Base-by-base conservation (phyloP, 1,140 invertebrate species). In the Musca vetustissima region DNA sequence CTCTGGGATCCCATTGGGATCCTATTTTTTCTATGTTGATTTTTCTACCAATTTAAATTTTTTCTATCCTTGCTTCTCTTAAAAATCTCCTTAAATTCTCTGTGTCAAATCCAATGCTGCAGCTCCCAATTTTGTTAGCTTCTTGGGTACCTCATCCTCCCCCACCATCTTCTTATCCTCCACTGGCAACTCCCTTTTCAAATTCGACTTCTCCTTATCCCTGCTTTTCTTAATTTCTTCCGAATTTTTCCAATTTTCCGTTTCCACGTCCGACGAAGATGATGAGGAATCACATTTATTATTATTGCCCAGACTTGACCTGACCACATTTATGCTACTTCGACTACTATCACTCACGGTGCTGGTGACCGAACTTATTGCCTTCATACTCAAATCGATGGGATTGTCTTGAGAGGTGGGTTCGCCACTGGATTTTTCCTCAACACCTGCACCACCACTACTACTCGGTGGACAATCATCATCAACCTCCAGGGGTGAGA, bases 351-450 rank as follows among this genome's bases (percentile, higher is more conserved):
- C 71, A 9, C 70, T 70, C 22, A 71, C 65, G 14, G 32, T 70
- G 53, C 76, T 80, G 14, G 73, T 73, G 15, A 84, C 83, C 48
- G 84, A 83, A 21, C 86, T 86, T 36, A 84, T 83, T 3, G 86
- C 86, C 74, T 90, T 91, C 82, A 92, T 89, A 4, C 90, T 91
- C 49, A 93, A 82, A 76, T 93, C 92, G 72, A 93, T 93, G n/a
- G 92, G 92, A 74, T 91, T 88, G 67, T 93, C 90, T 78, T 89
- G 87, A 88, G 55, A 4, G 14, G 22, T 57, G 17, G 52, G 22
- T 36, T 69, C 14, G 21, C 19, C 19, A 17, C 0, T 57, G 1
- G 43, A 49, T 14, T 24, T 47, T 65, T 59, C 7, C 8, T 32
- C 19, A 4, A n/a, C n/a, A n/a, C n/a, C n/a, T n/a, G n/a, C n/a